These are phyloP conservation scores for Sus cebifrons DNA, from an alignment of 2,797 vertebrate genomes.

Conservation along the genomic window DNA sequence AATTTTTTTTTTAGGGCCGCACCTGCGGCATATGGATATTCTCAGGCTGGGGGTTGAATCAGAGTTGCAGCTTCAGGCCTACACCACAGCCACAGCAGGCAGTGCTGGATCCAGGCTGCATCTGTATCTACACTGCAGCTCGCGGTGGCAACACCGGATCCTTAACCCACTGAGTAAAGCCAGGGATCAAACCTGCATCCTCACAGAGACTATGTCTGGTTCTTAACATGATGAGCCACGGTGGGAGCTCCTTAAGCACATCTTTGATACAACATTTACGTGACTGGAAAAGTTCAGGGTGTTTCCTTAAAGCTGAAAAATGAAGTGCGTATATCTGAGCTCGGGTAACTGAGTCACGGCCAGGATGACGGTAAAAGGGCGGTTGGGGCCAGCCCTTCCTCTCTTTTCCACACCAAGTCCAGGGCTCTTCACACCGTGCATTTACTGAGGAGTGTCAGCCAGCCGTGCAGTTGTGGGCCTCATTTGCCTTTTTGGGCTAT, in stretches of 20 bases:
- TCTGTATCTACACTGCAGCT: no score
- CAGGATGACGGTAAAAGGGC: not conserved
- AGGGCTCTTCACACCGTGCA: not conserved
- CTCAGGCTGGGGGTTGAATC: no score
- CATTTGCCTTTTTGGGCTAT: not conserved
- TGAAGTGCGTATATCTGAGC: not conserved
- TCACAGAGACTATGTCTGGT: no score
- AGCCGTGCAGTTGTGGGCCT: not conserved
- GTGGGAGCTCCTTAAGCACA: not conserved
- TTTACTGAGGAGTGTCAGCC: not conserved
- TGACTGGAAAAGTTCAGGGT: conserved; percentile 44
- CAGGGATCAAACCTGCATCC: no score
- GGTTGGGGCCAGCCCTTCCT: not conserved
- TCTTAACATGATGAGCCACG: no score
- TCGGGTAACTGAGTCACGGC: not conserved
- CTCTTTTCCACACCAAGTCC: not conserved
- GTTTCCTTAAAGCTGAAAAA: conserved; percentile 68
- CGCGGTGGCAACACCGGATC: no score
- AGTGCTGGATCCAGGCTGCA: no score
- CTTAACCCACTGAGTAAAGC: no score
- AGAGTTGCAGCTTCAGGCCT: no score
- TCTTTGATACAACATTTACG: conserved; percentile 36
- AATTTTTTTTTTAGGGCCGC: no score
- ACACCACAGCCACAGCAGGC: no score
- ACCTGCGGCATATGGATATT: no score